Percentiles rank a stretch among this genome's conserved stretches.
Evolutionary conservation across 2,888 invertebrate species (phyloP).

Genomic region (Epirrhoe tristata): DNA sequence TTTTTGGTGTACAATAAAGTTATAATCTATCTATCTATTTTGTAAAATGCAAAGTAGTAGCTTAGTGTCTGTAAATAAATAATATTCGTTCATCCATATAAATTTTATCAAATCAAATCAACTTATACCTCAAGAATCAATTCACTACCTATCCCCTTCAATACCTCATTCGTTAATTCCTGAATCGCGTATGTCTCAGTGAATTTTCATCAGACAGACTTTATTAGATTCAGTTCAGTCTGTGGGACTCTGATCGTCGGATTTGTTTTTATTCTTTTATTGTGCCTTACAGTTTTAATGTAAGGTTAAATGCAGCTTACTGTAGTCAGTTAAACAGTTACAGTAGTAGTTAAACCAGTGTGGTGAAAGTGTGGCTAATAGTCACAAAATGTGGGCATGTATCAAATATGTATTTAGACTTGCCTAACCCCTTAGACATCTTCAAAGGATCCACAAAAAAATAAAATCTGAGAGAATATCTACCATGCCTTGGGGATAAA

Average conservation of each 20-base stretch:
- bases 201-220: conserved; percentile 65
- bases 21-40: too few relatives aligned
- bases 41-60: too few relatives aligned
- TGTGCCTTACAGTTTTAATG: background rate
- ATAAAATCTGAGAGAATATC: too few relatives aligned
- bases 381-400: too few relatives aligned
- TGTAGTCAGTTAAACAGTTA: too few relatives aligned
- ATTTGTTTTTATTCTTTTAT: conserved; percentile 8
- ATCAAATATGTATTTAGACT: too few relatives aligned
- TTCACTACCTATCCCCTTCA: conserved; percentile 39
- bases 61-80: background rate
- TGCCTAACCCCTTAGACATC: too few relatives aligned
- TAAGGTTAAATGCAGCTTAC: background rate
- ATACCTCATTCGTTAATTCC: conserved; percentile 72
- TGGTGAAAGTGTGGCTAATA: too few relatives aligned
- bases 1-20: too few relatives aligned
- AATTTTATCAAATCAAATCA: conserved; percentile 10
- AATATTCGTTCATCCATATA: background rate
- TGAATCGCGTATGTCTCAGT: conserved; percentile 66
- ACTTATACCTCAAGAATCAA: conserved; percentile 25
- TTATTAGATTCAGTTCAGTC: conserved; percentile 79
- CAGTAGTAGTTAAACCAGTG: too few relatives aligned
- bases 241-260: conserved; percentile 52
- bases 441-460: too few relatives aligned
- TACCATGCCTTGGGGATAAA: too few relatives aligned